Base-by-base conservation (phyloP, 2,113 vertebrate species). In the Hemicordylus capensis region DNA sequence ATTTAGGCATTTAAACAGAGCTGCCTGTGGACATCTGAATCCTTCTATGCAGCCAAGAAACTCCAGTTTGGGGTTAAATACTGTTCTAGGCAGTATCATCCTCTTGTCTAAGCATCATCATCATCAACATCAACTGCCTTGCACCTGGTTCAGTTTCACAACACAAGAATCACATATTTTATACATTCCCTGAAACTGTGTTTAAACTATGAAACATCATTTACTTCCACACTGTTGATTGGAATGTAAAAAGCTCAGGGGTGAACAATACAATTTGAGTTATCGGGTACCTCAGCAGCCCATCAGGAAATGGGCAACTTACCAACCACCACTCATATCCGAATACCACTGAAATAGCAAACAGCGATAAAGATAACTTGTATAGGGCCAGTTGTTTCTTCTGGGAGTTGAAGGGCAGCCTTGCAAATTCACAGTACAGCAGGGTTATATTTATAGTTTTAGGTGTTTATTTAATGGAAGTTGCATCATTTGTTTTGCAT, bases 131-230 rank as follows among this genome's bases (percentile, higher is more conserved):
- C 37, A 59, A 7, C 48, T 56, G 12, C 42, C 70, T 82, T 42
- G 4, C 31, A 82, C 85, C n/a, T 54, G 67, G 17, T 76, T 34
- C 22, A 83, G 76, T 26, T 67, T 46, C 70, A 11, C 6, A 73
- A 51, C 34, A 76, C 76, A 81, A 91, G 85, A 84, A 70, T 74
- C 31, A 44, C 5, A n/a, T 39, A 24, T 84, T 87, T 72, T 83
- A 24, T 69, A 61, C n/a, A n/a, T 12, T 31, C 28, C 26, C 12
- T 56, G 31, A 83, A 66, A 2, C 19, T 3, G 76, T 76, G 46
- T 73, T 44, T 0, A 0, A 37, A 42, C 46, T 80, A 1, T 73
- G 58, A 26, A 72, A 61, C 12, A 34, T 19, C 8, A 11, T 2
- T 81, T 74, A 80, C 3, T 73, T 80, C 34, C 37, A 48, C 14